These are phyloP conservation scores for Oncorhynchus kisutch DNA, from an alignment of 2,113 vertebrate genomes.

Conservation along the genomic window DNA sequence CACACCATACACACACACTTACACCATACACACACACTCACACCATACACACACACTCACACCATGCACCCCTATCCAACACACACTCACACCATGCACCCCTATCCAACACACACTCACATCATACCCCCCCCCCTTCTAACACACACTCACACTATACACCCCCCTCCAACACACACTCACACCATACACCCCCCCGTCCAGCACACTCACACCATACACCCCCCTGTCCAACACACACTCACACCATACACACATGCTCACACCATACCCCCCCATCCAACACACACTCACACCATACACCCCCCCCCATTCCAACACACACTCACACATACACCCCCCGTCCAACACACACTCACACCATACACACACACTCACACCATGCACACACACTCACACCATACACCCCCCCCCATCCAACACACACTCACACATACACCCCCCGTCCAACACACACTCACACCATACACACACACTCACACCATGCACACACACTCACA, in stretches of 20 bases:
- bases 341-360: too few relatives aligned
- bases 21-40: not conserved
- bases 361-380: not conserved
- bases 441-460: too few relatives aligned
- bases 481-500: not conserved
- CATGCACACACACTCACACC: slow-evolving; percentile 4
- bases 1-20: not conserved
- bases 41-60: not conserved
- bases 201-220: too few relatives aligned
- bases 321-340: not conserved
- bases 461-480: too few relatives aligned
- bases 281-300: slow-evolving; percentile 10
- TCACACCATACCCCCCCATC: not conserved
- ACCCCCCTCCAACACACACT: slow-evolving; percentile 3
- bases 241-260: not conserved
- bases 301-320: not conserved
- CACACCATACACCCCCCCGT: not conserved
- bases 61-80: too few relatives aligned
- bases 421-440: slow-evolving; percentile 12
- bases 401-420: not conserved
- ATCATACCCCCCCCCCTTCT: not conserved
- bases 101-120: slow-evolving; percentile 12
- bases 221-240: not conserved
- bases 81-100: not conserved
- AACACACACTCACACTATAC: slow-evolving; percentile 8